Evolutionary conservation across 2,113 vertebrate genomes (phyloP).

Genomic region (Macrotus californicus): DNA sequence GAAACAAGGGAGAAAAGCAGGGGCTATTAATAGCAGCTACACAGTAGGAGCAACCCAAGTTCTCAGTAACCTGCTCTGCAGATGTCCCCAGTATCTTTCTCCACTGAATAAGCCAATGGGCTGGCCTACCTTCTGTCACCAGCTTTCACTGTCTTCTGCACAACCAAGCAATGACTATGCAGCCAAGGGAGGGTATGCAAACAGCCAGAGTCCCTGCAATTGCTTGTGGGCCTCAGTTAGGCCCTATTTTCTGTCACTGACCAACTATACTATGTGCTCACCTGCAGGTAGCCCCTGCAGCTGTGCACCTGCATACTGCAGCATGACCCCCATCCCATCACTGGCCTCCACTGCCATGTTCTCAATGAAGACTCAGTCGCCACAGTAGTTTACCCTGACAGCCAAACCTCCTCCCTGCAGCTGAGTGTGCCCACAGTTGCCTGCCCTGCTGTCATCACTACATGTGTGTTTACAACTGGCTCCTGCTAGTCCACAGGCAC

Average conservation of each 20-base stretch:
- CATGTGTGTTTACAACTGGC: neutral
- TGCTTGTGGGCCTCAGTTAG: neutral
- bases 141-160: neutral
- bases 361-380: neutral
- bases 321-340: neutral
- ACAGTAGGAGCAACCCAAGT: neutral
- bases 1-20: neutral
- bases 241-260: neutral
- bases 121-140: neutral
- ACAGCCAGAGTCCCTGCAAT: neutral
- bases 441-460: neutral
- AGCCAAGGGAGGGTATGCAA: neutral
- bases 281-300: neutral
- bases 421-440: neutral
- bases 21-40: neutral
- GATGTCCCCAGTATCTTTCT: neutral
- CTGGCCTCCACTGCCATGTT: neutral
- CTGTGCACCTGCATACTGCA: neutral
- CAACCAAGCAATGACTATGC: neutral
- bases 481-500: neutral
- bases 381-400: neutral
- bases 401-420: neutral
- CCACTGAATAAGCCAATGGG: neutral
- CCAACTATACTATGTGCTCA: neutral
- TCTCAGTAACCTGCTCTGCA: neutral